These are phyloP conservation scores for Enteromius fasciolatus DNA, from an alignment of 2,797 vertebrate genomes.

Conservation along the genomic window DNA sequence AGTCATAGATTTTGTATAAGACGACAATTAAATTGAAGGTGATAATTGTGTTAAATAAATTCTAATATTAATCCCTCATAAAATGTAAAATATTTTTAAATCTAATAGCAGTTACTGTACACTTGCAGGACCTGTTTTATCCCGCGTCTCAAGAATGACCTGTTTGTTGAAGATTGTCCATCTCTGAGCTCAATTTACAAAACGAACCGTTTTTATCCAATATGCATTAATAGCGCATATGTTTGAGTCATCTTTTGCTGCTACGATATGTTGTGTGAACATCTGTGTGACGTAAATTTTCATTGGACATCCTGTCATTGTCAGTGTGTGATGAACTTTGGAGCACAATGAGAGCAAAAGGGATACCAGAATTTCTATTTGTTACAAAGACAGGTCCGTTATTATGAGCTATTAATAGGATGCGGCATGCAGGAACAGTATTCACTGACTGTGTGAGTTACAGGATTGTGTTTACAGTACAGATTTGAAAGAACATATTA, in stretches of 20 bases:
- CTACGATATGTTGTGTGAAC: background rate
- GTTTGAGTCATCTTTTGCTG: background rate
- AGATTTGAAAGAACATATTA: background rate
- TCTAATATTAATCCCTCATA: too few species aligned
- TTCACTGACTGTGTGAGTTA: background rate
- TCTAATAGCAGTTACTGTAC: too few species aligned
- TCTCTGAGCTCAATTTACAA: background rate
- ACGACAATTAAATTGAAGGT: too few species aligned
- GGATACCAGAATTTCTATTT: background rate
- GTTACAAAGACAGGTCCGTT: background rate
- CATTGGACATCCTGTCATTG: constrained; percentile 29
- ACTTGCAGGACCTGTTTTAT: too few species aligned
- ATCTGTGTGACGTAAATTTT: constrained; percentile 12
- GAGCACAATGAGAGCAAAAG: background rate
- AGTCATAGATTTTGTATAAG: too few species aligned
- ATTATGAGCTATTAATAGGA: background rate
- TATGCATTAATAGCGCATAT: background rate
- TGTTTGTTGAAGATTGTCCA: background rate
- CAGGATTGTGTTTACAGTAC: background rate
- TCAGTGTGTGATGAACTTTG: constrained; percentile 11
- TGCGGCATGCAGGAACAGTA: background rate
- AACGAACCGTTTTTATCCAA: background rate
- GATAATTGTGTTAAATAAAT: too few species aligned
- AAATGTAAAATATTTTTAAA: too few species aligned
- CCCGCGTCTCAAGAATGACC: too few species aligned